These are phyloP conservation scores for Henicopernis longicauda DNA, from an alignment of 2,113 vertebrate species.

Conservation along the genomic window DNA sequence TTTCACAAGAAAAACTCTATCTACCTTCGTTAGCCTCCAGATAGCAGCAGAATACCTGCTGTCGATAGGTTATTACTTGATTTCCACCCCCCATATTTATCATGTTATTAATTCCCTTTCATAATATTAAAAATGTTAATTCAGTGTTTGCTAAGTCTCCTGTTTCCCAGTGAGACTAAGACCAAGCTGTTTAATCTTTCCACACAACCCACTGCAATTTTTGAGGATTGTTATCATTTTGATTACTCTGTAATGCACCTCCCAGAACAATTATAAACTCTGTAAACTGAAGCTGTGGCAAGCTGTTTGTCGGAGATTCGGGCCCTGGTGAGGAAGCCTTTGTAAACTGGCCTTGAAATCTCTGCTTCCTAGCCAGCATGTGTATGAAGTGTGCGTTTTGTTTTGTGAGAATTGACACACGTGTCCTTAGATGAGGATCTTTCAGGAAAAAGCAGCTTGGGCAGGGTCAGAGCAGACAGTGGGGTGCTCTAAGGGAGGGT, in stretches of 20 bases:
- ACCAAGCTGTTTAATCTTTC: constrained; percentile 63
- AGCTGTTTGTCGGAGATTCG: neutral
- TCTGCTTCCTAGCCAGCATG: neutral
- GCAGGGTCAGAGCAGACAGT: neutral
- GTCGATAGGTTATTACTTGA: neutral
- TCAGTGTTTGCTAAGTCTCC: constrained; percentile 39
- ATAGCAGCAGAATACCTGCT: constrained; percentile 49
- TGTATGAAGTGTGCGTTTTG: rapidly evolving
- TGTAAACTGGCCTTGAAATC: neutral
- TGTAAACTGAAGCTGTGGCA: neutral
- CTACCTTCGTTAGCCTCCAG: constrained; percentile 16
- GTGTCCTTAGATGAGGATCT: rapidly evolving
- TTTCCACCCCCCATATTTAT: neutral
- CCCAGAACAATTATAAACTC: constrained; percentile 59
- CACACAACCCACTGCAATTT: neutral
- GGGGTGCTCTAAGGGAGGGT: neutral
- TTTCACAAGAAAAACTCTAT: neutral
- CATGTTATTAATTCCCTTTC: constrained; percentile 54
- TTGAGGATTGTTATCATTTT: constrained; percentile 58
- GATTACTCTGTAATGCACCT: constrained; percentile 51
- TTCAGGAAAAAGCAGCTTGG: neutral
- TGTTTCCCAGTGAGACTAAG: constrained; percentile 23
- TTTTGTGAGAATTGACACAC: neutral
- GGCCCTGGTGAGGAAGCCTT: neutral
- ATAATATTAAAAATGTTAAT: constrained; percentile 70